Evolutionary conservation across 2,797 vertebrate genomes (phyloP), one percentile per base, ranked within the genome.

Genomic region (Anabas testudineus): DNA sequence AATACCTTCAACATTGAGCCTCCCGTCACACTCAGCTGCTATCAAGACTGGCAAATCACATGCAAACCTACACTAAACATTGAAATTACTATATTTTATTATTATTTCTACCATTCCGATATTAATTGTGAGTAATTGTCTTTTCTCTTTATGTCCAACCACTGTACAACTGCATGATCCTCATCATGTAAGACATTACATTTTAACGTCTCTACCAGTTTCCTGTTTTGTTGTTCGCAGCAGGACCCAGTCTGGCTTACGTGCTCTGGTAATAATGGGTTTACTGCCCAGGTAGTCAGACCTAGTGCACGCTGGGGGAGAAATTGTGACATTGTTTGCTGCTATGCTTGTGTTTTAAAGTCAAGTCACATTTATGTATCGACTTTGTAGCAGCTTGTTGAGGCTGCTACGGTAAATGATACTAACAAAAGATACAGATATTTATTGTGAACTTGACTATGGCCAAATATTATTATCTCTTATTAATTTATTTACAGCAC

Each of bases 151-250:
- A 67, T 81, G 49, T 51, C 14, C 43, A 21, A 30, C 39, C 19
- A 2, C 46, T 54, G n/a, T 10, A 2, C 10, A 1, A 4, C 45
- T 65, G 9, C 18, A 2, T 19, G 19, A 12, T 30, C 21, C 22
- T 62, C 55, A 34, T 36, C 59, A 85, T 79, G 79, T 80, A 82
- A 82, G 79, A 74, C n/a, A 18, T 53, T 28, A 13, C 9, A 1
- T 43, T 67, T 69, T 2, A 36, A 28, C 42, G 0, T 1, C 13
- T 54, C 7, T 59, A 1, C 3, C 15, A 34, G 0, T 36, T 64
- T 53, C 1, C 19, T 55, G 49, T 55, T 47, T 10, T 34, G 37
- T 7, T 53, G 19, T 39, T 45, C 52, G n/a, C 24, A 2, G 10
- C n/a, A 61, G 8, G 1, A 3, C 5, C 10, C 22, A 18, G 4